These are phyloP conservation scores for Seriola quinqueradiata DNA, from an alignment of 2,113 vertebrate species.

Conservation along the genomic window DNA sequence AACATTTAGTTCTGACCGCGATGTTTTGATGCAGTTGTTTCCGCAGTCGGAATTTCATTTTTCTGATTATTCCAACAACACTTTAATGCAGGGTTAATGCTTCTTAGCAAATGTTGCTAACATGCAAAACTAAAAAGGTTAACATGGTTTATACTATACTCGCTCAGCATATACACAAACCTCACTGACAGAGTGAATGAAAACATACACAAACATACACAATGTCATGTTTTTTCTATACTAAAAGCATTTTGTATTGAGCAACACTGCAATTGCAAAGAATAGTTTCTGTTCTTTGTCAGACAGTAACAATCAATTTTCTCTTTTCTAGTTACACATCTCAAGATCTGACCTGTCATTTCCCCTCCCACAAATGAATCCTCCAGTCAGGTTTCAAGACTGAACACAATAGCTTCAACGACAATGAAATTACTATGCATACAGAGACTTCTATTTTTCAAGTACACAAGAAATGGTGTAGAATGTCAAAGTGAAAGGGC, in stretches of 20 bases:
- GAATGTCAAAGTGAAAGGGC: conserved; percentile 52
- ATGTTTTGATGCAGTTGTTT: too few relatives aligned
- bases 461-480: conserved; percentile 6
- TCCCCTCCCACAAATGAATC: conserved; percentile 26
- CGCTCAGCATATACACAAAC: not conserved
- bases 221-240: not conserved
- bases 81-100: too few relatives aligned
- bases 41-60: too few relatives aligned
- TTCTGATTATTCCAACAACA: too few relatives aligned
- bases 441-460: conserved; percentile 19
- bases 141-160: too few relatives aligned
- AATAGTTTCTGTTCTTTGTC: not conserved
- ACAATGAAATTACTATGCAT: conserved; percentile 52
- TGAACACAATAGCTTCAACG: conserved; percentile 39
- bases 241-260: not conserved
- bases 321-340: not conserved
- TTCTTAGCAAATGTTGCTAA: too few relatives aligned
- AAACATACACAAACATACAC: not conserved
- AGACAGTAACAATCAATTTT: not conserved
- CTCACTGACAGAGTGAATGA: not conserved
- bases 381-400: conserved; percentile 27
- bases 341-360: conserved; percentile 23
- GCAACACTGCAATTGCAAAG: not conserved
- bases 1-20: too few relatives aligned
- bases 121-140: too few relatives aligned